Conservation (phyloP, 92 coral and sea anemone species). For the Epizoanthus illoricatus region DNA sequence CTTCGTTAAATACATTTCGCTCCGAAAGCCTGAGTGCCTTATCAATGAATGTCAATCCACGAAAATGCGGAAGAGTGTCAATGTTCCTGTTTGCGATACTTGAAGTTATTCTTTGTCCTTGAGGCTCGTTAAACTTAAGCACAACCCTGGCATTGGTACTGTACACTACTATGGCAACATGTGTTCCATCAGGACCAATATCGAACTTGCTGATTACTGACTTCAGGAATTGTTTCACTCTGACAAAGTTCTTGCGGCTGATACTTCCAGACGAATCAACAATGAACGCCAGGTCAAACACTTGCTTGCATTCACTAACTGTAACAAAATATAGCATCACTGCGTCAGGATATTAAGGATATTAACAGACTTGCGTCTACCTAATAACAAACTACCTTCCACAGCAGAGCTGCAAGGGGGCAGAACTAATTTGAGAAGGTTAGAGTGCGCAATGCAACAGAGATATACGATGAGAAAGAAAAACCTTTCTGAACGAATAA, state of each 20-base stretch:
- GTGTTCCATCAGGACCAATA: constrained; percentile 40
- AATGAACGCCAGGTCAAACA: constrained; percentile 43
- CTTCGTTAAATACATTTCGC: not conserved
- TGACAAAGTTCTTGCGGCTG: constrained; percentile 28
- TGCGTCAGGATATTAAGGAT: too few relatives aligned
- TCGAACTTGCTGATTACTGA: constrained; percentile 34
- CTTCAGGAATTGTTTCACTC: constrained; percentile 44
- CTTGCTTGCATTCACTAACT: constrained; percentile 35
- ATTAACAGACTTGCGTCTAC: too few relatives aligned
- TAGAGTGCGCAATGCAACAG: too few relatives aligned
- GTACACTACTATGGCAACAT: constrained; percentile 48
- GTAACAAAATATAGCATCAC: not conserved
- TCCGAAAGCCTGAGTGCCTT: constrained; percentile 39
- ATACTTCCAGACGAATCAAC: constrained; percentile 59
- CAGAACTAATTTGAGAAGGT: too few relatives aligned
- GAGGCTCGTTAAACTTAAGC: constrained; percentile 37
- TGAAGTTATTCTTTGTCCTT: not conserved
- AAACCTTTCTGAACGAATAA: too few relatives aligned
- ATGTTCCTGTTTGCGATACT: not conserved
- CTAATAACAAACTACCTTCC: too few relatives aligned
- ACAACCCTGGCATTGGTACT: constrained; percentile 48
- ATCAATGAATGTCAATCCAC: constrained; percentile 42
- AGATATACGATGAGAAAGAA: too few relatives aligned
- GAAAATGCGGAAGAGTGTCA: constrained; percentile 37
- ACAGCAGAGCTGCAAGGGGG: too few relatives aligned